These are phyloP conservation scores for Chaetura pelagica DNA, from an alignment of 2,113 vertebrate species.

Conservation along the genomic window DNA sequence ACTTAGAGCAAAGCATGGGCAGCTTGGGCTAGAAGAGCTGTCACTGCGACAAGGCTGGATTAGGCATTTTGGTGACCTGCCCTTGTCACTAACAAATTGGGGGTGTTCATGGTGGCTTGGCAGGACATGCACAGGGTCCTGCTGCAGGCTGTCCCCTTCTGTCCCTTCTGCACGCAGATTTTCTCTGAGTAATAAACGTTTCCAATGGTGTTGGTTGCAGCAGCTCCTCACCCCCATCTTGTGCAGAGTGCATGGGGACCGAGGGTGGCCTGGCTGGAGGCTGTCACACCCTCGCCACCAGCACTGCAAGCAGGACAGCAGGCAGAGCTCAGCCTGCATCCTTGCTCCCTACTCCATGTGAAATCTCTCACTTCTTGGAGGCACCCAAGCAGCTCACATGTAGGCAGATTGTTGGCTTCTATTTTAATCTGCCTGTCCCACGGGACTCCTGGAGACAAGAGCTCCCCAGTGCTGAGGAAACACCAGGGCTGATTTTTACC, in stretches of 20 bases:
- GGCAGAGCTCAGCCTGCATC: background rate
- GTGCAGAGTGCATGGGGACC: accelerated
- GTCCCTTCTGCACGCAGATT: background rate
- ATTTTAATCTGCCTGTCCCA: slow-evolving; percentile 1
- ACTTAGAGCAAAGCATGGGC: background rate
- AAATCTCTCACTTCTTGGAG: background rate
- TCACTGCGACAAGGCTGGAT: background rate
- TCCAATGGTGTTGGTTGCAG: background rate
- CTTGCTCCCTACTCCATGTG: background rate
- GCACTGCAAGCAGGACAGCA: accelerated
- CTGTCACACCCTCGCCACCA: background rate
- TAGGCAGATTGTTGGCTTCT: slow-evolving; percentile 15
- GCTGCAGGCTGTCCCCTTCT: background rate
- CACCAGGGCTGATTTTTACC: background rate
- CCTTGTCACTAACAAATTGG: background rate
- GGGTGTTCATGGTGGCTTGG: background rate
- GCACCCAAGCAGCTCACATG: background rate
- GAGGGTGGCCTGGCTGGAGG: background rate
- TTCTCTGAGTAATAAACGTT: background rate
- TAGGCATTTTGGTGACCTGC: background rate
- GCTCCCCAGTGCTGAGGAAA: background rate
- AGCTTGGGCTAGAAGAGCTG: background rate
- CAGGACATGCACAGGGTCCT: background rate
- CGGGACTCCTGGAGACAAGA: background rate
- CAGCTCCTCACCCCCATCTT: background rate